These are phyloP conservation scores for Cirrhinus mrigala DNA, from an alignment of 2,797 vertebrate species.

Conservation along the genomic window DNA sequence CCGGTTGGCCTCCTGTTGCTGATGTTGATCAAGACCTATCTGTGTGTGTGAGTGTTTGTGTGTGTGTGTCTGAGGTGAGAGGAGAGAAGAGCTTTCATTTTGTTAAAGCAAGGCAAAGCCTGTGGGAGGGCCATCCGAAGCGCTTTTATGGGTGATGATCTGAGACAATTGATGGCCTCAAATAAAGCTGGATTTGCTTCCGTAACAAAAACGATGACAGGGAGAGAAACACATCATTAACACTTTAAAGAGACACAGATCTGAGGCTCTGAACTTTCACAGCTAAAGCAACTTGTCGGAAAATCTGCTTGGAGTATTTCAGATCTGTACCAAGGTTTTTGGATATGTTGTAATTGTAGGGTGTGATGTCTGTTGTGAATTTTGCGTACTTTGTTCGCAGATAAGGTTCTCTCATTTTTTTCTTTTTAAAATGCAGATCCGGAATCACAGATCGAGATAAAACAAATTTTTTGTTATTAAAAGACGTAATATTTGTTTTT, in stretches of 20 bases:
- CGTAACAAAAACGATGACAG: constrained; percentile 45
- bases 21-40: constrained; percentile 75
- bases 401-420: not conserved
- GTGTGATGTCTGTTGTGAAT: not conserved
- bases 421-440: not conserved
- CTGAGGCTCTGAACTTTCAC: constrained; percentile 57
- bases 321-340: not conserved
- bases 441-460: not conserved
- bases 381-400: not conserved
- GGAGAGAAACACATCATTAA: constrained; percentile 58
- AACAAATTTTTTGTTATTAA: not conserved
- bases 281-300: constrained; percentile 23
- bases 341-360: not conserved
- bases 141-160: constrained; percentile 58
- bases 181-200: constrained; percentile 55
- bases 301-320: not conserved
- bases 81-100: constrained; percentile 65
- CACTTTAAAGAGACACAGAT: constrained; percentile 61
- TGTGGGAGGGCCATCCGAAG: constrained; percentile 50
- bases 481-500: not conserved
- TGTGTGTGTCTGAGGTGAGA: constrained; percentile 62
- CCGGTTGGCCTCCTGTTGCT: constrained; percentile 74
- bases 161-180: constrained; percentile 61
- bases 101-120: constrained; percentile 56
- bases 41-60: constrained; percentile 59